Evolutionary conservation across 2,888 invertebrate genomes (phyloP), one percentile per base, ranked within the genome.

Genomic region (Cyaniris semiargus): DNA sequence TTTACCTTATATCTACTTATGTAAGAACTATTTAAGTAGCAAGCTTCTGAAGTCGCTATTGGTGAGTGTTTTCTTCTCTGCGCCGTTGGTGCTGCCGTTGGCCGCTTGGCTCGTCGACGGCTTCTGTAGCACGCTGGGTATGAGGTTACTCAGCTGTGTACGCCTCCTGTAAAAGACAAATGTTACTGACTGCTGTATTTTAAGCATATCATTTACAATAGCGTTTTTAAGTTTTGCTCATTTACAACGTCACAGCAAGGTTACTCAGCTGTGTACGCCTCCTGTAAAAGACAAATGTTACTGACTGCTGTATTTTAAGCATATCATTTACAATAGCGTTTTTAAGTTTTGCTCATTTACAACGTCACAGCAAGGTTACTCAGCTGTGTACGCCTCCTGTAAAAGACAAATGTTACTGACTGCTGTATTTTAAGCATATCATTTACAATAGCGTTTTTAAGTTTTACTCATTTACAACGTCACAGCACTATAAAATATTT

Each of bases 41-140:
- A 95, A 86, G 80, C 87, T 92, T 83, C 95, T 90, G 81, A 95
- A 95, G 85, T 95, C 95, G 77, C 88, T 90, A 86, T 95, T 95
- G 81, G 87, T 92, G 81, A 95, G 87, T 27, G 91, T 87, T 76
- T 83, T 85, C 71, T 88, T 87, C 6, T 83, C 83, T 27, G 84
- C 82, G 15, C 85, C 85, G 79, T 83, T 85, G 77, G 81, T 80
- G 76, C 79, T 79, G 60, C 85, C 85, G 79, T 85, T 86, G 60
- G 83, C 76, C 15, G 85, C 81, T 76, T 82, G 83, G 79, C 90
- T 89, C 0, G 90, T 88, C 0, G 91, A 88, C 0, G 92, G 83
- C 79, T 86, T 90, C 78, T 89, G 92, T 0, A 94, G 85, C 0
- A 93, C 93, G 79, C 92, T 89, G 5, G 94, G 94, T 34, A 94